These are phyloP conservation scores for Cygnus olor DNA, from an alignment of 2,797 vertebrate species.

Conservation along the genomic window DNA sequence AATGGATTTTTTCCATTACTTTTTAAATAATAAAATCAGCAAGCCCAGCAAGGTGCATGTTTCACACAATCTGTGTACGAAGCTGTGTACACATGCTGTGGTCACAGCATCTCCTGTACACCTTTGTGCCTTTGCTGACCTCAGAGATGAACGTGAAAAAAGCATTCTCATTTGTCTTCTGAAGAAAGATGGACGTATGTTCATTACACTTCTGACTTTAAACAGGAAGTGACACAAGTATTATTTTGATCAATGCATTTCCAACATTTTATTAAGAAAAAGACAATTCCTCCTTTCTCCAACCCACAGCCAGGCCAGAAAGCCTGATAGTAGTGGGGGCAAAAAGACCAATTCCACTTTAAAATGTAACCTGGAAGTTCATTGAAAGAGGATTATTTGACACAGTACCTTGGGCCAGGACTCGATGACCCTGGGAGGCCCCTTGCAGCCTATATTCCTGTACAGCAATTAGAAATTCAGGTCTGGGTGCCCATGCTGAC, in stretches of 20 bases:
- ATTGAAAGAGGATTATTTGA: not conserved
- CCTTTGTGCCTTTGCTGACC: slow-evolving; percentile 2
- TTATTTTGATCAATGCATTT: not conserved
- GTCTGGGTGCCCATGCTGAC: not conserved
- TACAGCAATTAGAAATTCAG: not conserved
- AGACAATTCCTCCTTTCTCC: not conserved
- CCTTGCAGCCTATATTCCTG: not conserved
- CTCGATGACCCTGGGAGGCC: not conserved
- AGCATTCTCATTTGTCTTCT: not conserved
- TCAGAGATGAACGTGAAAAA: not conserved
- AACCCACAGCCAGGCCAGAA: not conserved
- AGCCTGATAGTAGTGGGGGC: not conserved
- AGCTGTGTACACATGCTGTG: not conserved
- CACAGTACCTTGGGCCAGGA: not conserved
- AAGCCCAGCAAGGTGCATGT: not conserved
- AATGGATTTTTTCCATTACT: not conserved
- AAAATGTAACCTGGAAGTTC: not conserved
- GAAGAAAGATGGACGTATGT: not conserved
- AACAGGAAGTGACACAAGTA: not conserved
- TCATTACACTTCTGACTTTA: not conserved
- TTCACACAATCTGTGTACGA: not conserved
- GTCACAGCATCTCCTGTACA: not conserved
- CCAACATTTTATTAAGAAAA: not conserved
- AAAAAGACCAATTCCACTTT: not conserved
- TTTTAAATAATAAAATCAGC: not conserved